Base-by-base conservation (phyloP, 2,888 invertebrate species). In the Lagria hirta region DNA sequence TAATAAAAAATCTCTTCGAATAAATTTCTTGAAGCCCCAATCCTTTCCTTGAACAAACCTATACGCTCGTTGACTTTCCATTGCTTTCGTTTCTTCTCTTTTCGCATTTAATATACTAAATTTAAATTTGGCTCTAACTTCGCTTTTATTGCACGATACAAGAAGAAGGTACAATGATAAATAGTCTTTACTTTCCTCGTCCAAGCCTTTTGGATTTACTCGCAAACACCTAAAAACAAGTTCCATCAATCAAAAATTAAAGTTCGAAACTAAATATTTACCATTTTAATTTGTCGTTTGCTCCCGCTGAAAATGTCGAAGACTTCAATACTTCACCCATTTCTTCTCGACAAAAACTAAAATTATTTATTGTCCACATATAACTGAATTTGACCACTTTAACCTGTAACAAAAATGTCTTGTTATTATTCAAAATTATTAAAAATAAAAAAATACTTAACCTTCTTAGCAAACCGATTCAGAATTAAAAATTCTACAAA, bases 291-390 rank as follows among this genome's bases (percentile, higher is more conserved):
- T 99, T 99, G 78, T 99, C 98, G 80, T 96, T 98, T 75, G 95
- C 92, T 74, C 98, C 97, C 57, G 98, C 98, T 58, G 96, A 98
- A 78, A 99, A 99, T 64, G 98, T 97, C 66, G 98, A 98, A 73
- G 97, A 97, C 80, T 99, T 99, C 71, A 99, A 82, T 62, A 98
- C 98, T 81, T 99, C 99, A 64, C 99, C 99, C 98, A 99, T 99
- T 79, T 99, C 99, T 78, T 99, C 99, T 64, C 98, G 89, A 80
- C 99, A 99, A 79, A 99, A 99, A 80, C 97, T 97, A 80, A 99
- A 99, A 84, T 99, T 99, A 80, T 98, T 98, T 80, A 99, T 99
- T 73, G 99, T 99, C 99, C 99, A 99, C 94, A 99, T 98, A 78
- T 99, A 99, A 78, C 96, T 97, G 84, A 99, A 99, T 80, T 99